These are phyloP conservation scores for Aphelenchoides besseyi DNA, from an alignment of 1,140 invertebrate genomes.

Conservation along the genomic window DNA sequence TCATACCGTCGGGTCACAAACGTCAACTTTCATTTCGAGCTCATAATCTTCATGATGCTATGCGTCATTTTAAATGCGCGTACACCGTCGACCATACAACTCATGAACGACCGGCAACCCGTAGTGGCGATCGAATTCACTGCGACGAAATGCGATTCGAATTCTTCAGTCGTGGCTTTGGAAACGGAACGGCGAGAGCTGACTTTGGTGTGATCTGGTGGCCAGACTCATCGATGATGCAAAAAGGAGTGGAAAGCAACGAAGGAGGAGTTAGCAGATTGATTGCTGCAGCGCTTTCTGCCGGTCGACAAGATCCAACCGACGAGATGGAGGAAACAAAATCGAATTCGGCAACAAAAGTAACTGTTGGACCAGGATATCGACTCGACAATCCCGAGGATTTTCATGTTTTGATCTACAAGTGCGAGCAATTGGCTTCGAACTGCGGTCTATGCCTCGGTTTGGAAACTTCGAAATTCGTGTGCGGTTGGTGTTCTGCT, in stretches of 20 bases:
- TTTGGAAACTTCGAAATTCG: constrained; percentile 48
- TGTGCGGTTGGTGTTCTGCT: constrained; percentile 59
- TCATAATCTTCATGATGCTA: constrained; percentile 54
- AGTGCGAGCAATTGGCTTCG: constrained; percentile 54
- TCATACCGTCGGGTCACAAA: constrained; percentile 34
- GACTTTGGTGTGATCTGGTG: constrained; percentile 53
- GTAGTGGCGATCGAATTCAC: constrained; percentile 50
- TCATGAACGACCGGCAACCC: constrained; percentile 52
- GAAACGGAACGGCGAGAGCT: constrained; percentile 53
- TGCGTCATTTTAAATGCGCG: constrained; percentile 57
- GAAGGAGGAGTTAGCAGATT: background rate
- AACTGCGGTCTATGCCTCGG: constrained; percentile 58
- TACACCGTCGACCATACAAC: constrained; percentile 53
- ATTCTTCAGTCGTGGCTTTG: constrained; percentile 42
- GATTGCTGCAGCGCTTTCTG: constrained; percentile 17
- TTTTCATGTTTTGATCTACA: constrained; percentile 49
- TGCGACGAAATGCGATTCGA: constrained; percentile 60
- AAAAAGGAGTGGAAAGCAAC: background rate
- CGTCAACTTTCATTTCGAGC: constrained; percentile 28
- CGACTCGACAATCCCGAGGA: constrained; percentile 27
- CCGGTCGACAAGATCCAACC: background rate
- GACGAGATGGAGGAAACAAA: constrained; percentile 3
- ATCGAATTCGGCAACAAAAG: constrained; percentile 27
- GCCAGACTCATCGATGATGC: constrained; percentile 9
- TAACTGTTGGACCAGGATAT: constrained; percentile 20